Evolutionary conservation across 2,113 vertebrate species (phyloP).

Genomic region (Dromaius novaehollandiae): DNA sequence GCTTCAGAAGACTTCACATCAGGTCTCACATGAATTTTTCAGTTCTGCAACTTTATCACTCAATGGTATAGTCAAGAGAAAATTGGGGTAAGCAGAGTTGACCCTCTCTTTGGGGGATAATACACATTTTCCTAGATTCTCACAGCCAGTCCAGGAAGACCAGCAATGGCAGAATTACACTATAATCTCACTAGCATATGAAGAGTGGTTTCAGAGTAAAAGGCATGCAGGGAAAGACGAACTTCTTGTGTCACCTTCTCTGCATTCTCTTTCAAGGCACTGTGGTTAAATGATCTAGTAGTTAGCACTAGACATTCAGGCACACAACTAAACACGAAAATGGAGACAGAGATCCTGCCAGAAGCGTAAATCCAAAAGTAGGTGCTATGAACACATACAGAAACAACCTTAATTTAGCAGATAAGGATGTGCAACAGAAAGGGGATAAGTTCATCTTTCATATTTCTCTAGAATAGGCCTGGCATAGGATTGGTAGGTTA

Average conservation of each 20-base stretch:
- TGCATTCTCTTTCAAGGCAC: neutral
- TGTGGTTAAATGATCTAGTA: neutral
- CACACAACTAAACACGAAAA: neutral
- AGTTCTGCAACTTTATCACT: neutral
- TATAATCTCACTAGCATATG: fast-evolving
- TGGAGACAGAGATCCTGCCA: neutral
- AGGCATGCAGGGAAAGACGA: neutral
- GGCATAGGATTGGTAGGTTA: neutral
- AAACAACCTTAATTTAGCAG: neutral
- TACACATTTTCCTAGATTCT: fast-evolving
- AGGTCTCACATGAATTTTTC: neutral
- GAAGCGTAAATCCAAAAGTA: neutral
- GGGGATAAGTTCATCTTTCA: neutral
- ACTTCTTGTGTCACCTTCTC: neutral
- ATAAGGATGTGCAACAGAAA: neutral
- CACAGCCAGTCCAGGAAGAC: neutral
- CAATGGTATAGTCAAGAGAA: neutral
- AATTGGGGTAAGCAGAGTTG: neutral
- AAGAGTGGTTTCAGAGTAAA: neutral
- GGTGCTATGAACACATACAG: neutral
- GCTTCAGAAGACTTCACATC: neutral
- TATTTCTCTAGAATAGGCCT: neutral
- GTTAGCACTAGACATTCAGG: neutral
- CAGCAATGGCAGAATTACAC: fast-evolving
- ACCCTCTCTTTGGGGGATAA: neutral